Percentiles rank a stretch among this genome's conserved stretches.
These are phyloP conservation scores for Hypselothyrea guttata DNA, from an alignment of 2,888 invertebrate genomes.

Conservation along the genomic window DNA sequence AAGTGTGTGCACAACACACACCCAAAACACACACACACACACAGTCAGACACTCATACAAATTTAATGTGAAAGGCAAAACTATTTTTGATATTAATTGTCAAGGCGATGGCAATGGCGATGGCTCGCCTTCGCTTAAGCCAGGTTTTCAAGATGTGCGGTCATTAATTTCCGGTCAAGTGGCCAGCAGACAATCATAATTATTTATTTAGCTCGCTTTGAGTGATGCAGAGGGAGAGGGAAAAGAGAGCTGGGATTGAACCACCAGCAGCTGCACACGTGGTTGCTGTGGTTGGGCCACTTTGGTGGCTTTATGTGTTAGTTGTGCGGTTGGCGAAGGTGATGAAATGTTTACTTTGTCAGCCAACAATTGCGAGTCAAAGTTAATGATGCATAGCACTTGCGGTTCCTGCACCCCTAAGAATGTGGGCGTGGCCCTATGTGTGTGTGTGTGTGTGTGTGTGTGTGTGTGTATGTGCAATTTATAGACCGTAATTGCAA, in stretches of 20 bases:
- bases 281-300: constrained; percentile 38
- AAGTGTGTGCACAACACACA: constrained; percentile 66
- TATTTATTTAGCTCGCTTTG: constrained; percentile 77
- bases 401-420: constrained; percentile 46
- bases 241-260: constrained; percentile 67
- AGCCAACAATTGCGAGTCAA: constrained; percentile 61
- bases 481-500: constrained; percentile 71
- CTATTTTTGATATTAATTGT: constrained; percentile 73
- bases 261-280: constrained; percentile 58
- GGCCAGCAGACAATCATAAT: constrained; percentile 73
- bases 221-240: too few species aligned
- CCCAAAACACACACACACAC: too few species aligned
- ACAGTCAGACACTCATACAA: constrained; percentile 3
- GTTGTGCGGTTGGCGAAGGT: constrained; percentile 71
- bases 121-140: neutral
- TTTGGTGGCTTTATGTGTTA: constrained; percentile 31
- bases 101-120: constrained; percentile 19
- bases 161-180: constrained; percentile 76
- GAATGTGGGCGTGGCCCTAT: neutral
- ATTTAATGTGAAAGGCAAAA: constrained; percentile 46
- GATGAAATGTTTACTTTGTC: constrained; percentile 74
- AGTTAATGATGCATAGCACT: constrained; percentile 71
- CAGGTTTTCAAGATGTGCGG: constrained; percentile 50
- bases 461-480: constrained; percentile 29
- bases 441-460: constrained; percentile 13